Conservation (phyloP, 1,140 invertebrate species). For the Orius laevigatus region DNA sequence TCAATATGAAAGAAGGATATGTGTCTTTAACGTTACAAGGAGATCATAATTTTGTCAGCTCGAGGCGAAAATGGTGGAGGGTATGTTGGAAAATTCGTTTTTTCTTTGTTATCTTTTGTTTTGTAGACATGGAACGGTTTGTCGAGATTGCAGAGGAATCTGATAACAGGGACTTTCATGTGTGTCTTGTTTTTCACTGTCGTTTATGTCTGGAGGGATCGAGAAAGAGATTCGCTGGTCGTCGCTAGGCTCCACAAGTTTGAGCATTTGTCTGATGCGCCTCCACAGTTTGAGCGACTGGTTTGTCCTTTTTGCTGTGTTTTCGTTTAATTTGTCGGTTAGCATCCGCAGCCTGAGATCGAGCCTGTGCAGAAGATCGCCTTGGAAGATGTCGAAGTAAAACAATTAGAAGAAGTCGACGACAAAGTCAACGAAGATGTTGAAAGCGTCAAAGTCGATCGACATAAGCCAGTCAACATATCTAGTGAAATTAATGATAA, state of each 20-base stretch:
- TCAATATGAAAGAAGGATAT: background rate
- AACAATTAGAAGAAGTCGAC: constrained; percentile 1
- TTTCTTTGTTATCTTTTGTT: constrained; percentile 16
- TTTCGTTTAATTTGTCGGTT: background rate
- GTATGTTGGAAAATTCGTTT: background rate
- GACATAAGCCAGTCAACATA: constrained; percentile 24
- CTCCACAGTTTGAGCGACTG: constrained; percentile 2
- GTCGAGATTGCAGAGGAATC: constrained; percentile 61
- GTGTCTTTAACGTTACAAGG: background rate
- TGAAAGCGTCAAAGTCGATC: background rate
- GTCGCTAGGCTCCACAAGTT: background rate
- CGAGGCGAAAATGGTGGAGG: constrained; percentile 1
- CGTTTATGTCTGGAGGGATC: constrained; percentile 30
- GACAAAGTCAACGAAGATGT: constrained; percentile 5
- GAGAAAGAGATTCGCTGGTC: background rate
- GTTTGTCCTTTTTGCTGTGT: background rate
- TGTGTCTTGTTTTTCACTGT: constrained; percentile 33
- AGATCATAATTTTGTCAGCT: background rate
- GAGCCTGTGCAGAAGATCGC: constrained; percentile 3
- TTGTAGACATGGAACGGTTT: constrained; percentile 66
- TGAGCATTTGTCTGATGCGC: background rate
- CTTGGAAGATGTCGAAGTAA: background rate
- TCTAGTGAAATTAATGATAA: constrained; percentile 56
- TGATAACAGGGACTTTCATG: constrained; percentile 40
- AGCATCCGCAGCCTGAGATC: constrained; percentile 5